Conservation (phyloP, 2,797 vertebrate species). For the Craterocephalus amniculus region DNA sequence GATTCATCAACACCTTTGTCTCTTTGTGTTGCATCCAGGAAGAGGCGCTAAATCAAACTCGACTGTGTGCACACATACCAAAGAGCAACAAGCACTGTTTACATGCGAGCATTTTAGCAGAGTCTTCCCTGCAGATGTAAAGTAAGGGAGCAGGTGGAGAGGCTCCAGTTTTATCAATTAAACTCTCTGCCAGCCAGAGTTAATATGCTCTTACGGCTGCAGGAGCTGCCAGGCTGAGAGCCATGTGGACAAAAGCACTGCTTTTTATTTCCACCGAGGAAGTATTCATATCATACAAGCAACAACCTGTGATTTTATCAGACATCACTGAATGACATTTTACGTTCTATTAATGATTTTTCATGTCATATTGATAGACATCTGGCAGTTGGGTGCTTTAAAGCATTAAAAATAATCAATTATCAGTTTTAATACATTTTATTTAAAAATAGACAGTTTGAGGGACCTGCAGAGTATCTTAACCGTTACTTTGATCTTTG, state of each 20-base stretch:
- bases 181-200: constrained; percentile 29
- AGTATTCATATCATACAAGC: neutral
- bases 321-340: neutral
- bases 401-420: no score
- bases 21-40: constrained; percentile 28
- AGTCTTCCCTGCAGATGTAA: constrained; percentile 20
- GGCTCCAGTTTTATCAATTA: constrained; percentile 40
- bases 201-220: constrained; percentile 44
- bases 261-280: neutral
- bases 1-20: constrained; percentile 52
- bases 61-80: constrained; percentile 11
- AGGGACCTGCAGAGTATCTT: no score
- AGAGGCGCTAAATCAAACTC: constrained; percentile 23
- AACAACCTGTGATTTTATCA: neutral
- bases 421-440: no score
- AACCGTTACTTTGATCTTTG: no score
- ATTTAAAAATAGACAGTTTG: no score
- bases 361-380: neutral
- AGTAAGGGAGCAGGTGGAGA: constrained; percentile 44
- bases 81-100: constrained; percentile 27
- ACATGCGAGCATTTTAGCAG: constrained; percentile 35
- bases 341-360: neutral
- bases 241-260: constrained; percentile 5
- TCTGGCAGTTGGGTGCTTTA: no score
- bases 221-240: neutral